These are phyloP conservation scores for Enteromius afrohamiltoni DNA, from an alignment of 2,797 vertebrate species.

Conservation along the genomic window DNA sequence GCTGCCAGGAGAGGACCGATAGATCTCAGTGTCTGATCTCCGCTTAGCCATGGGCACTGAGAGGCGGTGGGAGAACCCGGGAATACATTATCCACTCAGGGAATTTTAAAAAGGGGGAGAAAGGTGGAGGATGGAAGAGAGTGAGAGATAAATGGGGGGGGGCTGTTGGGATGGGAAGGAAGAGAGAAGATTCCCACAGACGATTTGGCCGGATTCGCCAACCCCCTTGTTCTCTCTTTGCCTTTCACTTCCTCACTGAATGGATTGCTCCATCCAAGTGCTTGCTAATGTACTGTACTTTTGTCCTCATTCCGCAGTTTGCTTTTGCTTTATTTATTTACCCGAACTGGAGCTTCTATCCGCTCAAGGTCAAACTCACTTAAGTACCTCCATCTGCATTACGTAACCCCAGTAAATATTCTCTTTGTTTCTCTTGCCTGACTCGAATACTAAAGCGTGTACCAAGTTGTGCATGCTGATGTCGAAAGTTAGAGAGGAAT, in stretches of 20 bases:
- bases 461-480: conserved; percentile 30
- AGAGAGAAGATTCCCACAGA: conserved; percentile 68
- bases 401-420: conserved; percentile 71
- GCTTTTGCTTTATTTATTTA: conserved; percentile 44
- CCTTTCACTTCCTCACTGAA: background rate
- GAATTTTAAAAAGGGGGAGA: conserved; percentile 64
- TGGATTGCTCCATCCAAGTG: conserved; percentile 13
- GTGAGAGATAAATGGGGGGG: conserved; percentile 33
- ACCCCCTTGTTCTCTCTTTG: background rate
- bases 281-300: conserved; percentile 18
- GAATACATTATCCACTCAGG: conserved; percentile 66
- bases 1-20: conserved; percentile 78
- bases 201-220: conserved; percentile 23
- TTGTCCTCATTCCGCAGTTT: conserved; percentile 28
- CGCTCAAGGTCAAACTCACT: conserved; percentile 79
- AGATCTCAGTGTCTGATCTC: conserved; percentile 85
- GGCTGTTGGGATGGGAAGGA: conserved; percentile 52
- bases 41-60: conserved; percentile 79
- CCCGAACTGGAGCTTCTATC: conserved; percentile 31
- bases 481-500: conserved; percentile 15
- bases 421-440: conserved; percentile 64
- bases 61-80: conserved; percentile 67
- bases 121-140: conserved; percentile 67
- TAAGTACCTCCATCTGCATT: conserved; percentile 77
- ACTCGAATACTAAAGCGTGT: conserved; percentile 74